These are phyloP conservation scores for Eonycteris spelaea DNA, from an alignment of 2,113 vertebrate genomes.

Conservation along the genomic window DNA sequence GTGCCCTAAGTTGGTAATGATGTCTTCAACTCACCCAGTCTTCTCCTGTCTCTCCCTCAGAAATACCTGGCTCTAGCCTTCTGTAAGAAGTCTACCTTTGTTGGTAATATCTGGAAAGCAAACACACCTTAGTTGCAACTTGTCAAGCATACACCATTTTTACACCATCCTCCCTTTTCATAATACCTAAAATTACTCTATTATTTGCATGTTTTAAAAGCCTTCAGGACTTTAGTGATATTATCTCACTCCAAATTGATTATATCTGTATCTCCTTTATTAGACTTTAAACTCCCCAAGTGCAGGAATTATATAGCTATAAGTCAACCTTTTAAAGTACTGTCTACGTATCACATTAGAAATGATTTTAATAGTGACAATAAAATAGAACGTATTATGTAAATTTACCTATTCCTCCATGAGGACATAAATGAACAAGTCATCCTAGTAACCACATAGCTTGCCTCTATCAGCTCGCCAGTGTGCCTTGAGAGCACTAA, in stretches of 20 bases:
- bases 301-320: background rate
- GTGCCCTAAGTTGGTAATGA: background rate
- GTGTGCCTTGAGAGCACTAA: constrained; percentile 35
- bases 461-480: constrained; percentile 7
- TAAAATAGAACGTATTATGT: constrained; percentile 2
- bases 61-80: background rate
- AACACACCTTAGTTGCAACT: background rate
- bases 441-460: background rate
- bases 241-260: background rate
- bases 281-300: background rate
- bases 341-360: background rate
- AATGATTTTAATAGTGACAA: background rate
- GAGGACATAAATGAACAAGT: background rate
- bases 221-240: background rate
- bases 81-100: background rate
- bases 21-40: background rate
- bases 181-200: background rate
- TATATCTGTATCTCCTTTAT: background rate
- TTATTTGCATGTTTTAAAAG: background rate
- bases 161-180: background rate
- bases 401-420: background rate
- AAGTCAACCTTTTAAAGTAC: background rate
- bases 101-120: background rate
- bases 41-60: background rate
- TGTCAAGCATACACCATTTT: background rate